A percentile compares a stretch with the other conserved stretches of the same genome.
phyloP scores from a whole-genome alignment of 2,888 invertebrate genomes.

The Apodemia hepburni region DNA sequence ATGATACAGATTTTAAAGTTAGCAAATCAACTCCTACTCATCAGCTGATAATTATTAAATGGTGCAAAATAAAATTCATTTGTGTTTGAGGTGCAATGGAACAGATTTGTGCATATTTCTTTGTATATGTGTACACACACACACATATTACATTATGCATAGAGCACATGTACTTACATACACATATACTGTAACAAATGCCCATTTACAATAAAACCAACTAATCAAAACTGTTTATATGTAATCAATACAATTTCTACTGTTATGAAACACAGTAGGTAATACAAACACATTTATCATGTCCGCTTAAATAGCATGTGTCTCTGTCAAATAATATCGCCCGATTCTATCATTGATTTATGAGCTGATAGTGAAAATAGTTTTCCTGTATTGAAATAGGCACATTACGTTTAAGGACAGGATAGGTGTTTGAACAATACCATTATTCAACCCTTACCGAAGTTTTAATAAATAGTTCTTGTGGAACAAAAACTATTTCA shows the following conservation, averaged over 20 bases:
- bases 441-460: too few relatives aligned
- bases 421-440: background rate
- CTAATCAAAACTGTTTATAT: slow-evolving; percentile 19
- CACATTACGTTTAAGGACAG: slow-evolving; percentile 2
- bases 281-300: slow-evolving; percentile 53
- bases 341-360: slow-evolving; percentile 72
- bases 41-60: too few relatives aligned
- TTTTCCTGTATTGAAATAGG: slow-evolving; percentile 41
- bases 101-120: too few relatives aligned
- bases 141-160: too few relatives aligned
- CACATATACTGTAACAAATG: background rate
- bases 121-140: too few relatives aligned
- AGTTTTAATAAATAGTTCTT: too few relatives aligned
- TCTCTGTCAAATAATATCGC: slow-evolving; percentile 58
- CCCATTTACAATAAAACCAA: slow-evolving; percentile 4
- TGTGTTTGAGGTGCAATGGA: too few relatives aligned
- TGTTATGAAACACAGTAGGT: slow-evolving; percentile 35
- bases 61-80: too few relatives aligned
- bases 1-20: too few relatives aligned
- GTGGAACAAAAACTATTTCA: too few relatives aligned
- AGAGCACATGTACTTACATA: too few relatives aligned
- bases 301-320: slow-evolving; percentile 62
- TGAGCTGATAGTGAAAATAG: slow-evolving; percentile 73
- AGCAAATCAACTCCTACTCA: too few relatives aligned
- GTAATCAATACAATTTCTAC: slow-evolving; percentile 21